These are phyloP conservation scores for Erithacus rubecula DNA, from an alignment of 2,797 vertebrate genomes.

Conservation along the genomic window DNA sequence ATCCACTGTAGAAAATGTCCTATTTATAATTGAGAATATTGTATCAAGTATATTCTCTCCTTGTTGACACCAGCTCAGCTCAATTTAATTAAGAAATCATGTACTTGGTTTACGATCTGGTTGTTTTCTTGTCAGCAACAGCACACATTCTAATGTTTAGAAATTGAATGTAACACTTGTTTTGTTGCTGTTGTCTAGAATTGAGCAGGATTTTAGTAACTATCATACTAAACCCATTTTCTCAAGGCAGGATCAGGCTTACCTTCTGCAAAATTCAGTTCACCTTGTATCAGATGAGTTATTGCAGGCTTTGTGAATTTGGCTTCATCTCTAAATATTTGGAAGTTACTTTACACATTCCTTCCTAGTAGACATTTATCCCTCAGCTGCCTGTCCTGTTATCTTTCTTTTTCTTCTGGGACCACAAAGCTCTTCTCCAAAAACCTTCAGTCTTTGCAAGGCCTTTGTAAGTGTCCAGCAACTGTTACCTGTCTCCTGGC, in stretches of 20 bases:
- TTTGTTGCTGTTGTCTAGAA: neutral
- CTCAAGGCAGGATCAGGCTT: neutral
- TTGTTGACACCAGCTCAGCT: conserved; percentile 38
- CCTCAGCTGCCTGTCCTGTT: neutral
- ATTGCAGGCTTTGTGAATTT: neutral
- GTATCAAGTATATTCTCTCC: conserved; percentile 19
- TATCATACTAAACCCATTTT: neutral
- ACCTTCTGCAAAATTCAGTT: neutral
- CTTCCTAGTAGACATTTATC: neutral
- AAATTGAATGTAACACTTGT: conserved; percentile 30
- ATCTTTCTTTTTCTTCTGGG: conserved; percentile 18
- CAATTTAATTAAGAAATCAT: conserved; percentile 56
- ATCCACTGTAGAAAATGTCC: conserved; percentile 30
- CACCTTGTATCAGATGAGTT: neutral
- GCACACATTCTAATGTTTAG: neutral
- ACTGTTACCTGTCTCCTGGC: neutral
- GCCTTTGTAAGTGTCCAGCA: neutral
- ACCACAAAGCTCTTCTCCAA: neutral
- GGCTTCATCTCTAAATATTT: conserved; percentile 4
- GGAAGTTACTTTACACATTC: neutral
- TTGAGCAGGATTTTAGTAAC: neutral
- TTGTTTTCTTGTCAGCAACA: conserved; percentile 43
- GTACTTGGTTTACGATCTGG: conserved; percentile 31
- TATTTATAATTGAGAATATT: conserved; percentile 56
- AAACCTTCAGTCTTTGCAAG: neutral